A percentile compares a stretch with the other conserved stretches of the same genome.
phyloP scores from a whole-genome alignment of 2,797 vertebrate species.

The Aselliscus stoliczkanus region DNA sequence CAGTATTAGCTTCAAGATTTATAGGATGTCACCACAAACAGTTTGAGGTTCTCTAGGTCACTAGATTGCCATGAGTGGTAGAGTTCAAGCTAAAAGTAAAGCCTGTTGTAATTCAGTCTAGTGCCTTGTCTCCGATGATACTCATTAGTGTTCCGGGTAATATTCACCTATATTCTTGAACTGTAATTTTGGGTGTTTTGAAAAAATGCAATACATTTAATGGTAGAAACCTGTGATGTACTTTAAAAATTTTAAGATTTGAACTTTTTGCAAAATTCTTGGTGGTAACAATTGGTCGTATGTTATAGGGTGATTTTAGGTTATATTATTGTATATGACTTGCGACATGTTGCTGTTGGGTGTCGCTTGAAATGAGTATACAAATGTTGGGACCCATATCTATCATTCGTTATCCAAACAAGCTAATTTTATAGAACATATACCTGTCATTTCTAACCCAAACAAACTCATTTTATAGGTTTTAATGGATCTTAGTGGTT shows the following conservation, averaged over 20 bases:
- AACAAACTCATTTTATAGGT: background rate
- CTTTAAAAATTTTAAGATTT: slow-evolving; percentile 4
- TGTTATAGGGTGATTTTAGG: background rate
- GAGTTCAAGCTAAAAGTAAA: background rate
- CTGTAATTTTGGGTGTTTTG: background rate
- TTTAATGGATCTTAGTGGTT: background rate
- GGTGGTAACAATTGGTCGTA: background rate
- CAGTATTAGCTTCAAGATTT: background rate
- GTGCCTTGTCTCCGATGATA: background rate
- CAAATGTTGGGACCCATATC: background rate
- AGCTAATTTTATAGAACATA: background rate
- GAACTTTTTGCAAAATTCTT: background rate
- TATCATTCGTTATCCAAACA: background rate
- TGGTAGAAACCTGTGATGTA: background rate
- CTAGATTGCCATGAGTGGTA: background rate
- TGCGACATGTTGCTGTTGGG: background rate
- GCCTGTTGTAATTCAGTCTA: background rate
- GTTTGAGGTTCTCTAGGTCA: background rate
- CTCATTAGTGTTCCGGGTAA: background rate
- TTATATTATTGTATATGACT: background rate
- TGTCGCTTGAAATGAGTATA: background rate
- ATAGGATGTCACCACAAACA: background rate
- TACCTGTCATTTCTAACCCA: background rate
- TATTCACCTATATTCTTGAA: background rate
- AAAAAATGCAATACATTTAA: background rate